Base-by-base conservation (phyloP, 2,797 vertebrate species). In the Manis javanica region DNA sequence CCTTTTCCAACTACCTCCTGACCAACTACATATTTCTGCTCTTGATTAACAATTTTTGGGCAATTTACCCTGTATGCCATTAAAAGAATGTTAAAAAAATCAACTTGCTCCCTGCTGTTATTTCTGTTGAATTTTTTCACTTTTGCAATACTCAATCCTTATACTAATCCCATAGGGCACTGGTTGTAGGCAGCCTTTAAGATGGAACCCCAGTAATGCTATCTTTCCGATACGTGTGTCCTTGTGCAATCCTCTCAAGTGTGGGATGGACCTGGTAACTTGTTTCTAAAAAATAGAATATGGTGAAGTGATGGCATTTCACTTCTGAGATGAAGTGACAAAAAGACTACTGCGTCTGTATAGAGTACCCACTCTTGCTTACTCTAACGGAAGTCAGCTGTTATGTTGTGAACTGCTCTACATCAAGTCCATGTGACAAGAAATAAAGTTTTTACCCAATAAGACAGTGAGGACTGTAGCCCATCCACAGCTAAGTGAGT, bases 41-140 rank as follows among this genome's bases (percentile, higher is more conserved):
- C 51, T 64, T 78, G 79, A 74, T 71, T 79, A 87, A 46, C 23
- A 78, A 59, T 95, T 89, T 77, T 75, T 71, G 51, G 34, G 7
- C 42, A 91, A 77, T 51, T 75, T 85, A 85, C 10, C n/a, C 10
- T 61, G 24, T 63, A 77, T 64, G 29, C 37, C 10, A 86, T 15
- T 86, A 82, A 75, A 79, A 89, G 9, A 53, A n/a, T 51, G 26
- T 37, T 19, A 23, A 74, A 84, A 8, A 61, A 57, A 19, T 94
- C 69, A 95, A 68, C 51, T 72, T 87, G 55, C 7, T 84, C 77
- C 18, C 51, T 87, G 26, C 26, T 74, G 31, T 92, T 93, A 84
- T 21, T 95, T 89, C 71, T 88, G 75, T 57, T 87, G 16, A 78
- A 64, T 39, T 74, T 93, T 89, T 96, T 71, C 18, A 83, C 12